Base-by-base conservation (phyloP, 2,113 vertebrate genomes). In the Microtus montanus region DNA sequence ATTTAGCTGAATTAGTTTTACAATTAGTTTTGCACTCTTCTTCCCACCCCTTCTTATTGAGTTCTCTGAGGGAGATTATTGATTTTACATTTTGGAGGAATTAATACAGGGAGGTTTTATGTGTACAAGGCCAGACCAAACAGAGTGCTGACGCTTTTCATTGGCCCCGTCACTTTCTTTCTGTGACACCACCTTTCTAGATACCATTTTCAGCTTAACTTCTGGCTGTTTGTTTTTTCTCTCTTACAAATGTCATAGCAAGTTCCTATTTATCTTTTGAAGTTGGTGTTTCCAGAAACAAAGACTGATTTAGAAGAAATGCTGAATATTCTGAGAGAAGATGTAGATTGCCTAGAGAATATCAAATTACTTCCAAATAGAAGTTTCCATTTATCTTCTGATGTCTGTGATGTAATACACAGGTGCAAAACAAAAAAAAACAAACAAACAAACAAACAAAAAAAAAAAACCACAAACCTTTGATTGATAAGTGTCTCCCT, bases 241-340 rank as follows among this genome's bases (percentile, higher is more conserved):
- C 30, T 38, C 52, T 91, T 22, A 11, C 13, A 80, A 86, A 92
- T 92, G 26, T 92, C 63, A 90, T 64, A 52, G 30, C 63, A 89
- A 86, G 38, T 11, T 44, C 75, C 91, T 86, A 78, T 83, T 95
- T 94, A 68, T 87, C 38, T 89, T 84, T 91, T 77, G 63, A 75
- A 87, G 63, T 83, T 83, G 87, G 28, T 10, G 75, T 71, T 87
- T 89, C 64, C 68, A 22, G n/a, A 92, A 96, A 75, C 71, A 92
- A 80, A 44, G 82, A 74, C 74, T 89, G 80, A 96, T 95, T 95
- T 95, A 35, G 41, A 93, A 95, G 49, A 87, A 91, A 95, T 94
- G 87, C n/a, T 92, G 61, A 95, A 64, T 80, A 30, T 64, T 61
- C 80, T 84, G 64, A 75, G 64, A 58, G 78, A 92, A 94, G 49